Evolutionary conservation across 2,797 vertebrate genomes (phyloP).

Genomic region (Lemur catta): DNA sequence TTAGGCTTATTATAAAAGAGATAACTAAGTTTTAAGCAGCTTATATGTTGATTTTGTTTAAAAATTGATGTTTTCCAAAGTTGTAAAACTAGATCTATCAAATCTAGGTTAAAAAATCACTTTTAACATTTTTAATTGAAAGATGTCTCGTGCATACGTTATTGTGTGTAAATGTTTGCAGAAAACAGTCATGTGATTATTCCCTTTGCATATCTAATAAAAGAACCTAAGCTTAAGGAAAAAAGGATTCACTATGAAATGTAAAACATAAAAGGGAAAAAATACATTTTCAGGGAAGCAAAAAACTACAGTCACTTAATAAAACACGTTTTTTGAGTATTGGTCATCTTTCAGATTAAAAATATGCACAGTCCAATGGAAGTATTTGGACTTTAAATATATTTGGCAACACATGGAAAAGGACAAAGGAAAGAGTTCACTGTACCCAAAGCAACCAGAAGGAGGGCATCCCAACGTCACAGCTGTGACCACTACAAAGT

Average conservation of each 20-base stretch:
- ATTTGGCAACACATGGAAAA: neutral
- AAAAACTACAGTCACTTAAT: neutral
- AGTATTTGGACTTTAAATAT: neutral
- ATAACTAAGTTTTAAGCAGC: neutral
- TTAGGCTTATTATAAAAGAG: neutral
- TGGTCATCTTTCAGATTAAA: neutral
- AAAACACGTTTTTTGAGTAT: neutral
- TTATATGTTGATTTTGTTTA: neutral
- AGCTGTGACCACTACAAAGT: rapidly evolving
- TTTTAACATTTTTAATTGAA: slow-evolving; percentile 28
- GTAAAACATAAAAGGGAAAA: neutral
- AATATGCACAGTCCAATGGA: neutral
- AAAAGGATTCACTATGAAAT: neutral
- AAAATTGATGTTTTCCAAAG: slow-evolving; percentile 10
- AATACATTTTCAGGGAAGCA: neutral
- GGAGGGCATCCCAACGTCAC: neutral
- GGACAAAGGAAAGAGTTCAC: neutral
- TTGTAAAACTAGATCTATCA: neutral
- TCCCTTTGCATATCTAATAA: neutral
- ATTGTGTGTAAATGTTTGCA: neutral
- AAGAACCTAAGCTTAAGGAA: neutral
- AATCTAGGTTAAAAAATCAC: neutral
- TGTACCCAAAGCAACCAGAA: neutral
- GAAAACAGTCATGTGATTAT: neutral
- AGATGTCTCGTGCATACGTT: neutral